Evolutionary conservation across 2,113 vertebrate species (phyloP).

Genomic region (Hymenochirus boettgeri): DNA sequence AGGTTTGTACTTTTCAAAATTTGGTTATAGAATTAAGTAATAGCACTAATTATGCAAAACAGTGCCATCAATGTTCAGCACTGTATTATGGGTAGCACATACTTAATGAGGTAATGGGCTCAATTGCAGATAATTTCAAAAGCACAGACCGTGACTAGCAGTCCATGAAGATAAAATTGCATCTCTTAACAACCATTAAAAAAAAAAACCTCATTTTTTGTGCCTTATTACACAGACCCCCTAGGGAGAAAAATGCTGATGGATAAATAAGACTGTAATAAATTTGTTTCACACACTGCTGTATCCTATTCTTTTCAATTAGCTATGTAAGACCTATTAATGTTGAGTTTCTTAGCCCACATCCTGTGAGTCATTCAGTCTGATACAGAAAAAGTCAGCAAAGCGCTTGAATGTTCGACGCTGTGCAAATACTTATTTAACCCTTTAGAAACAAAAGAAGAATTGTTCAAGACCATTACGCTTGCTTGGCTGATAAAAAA

Average conservation of each 20-base stretch:
- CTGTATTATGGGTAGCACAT: slow-evolving; percentile 17
- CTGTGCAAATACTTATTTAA: slow-evolving; percentile 9
- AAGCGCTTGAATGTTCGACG: slow-evolving; percentile 13
- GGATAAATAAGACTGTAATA: slow-evolving; percentile 39
- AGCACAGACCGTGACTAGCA: slow-evolving; percentile 34
- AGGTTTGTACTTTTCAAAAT: not conserved
- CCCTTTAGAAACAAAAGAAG: not conserved
- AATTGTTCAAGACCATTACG: not conserved
- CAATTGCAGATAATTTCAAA: slow-evolving; percentile 35
- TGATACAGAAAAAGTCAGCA: not conserved
- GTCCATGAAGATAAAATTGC: slow-evolving; percentile 29
- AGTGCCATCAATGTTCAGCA: not conserved
- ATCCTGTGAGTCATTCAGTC: slow-evolving; percentile 26
- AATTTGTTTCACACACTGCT: slow-evolving; percentile 24
- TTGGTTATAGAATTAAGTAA: slow-evolving; percentile 27
- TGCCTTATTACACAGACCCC: slow-evolving; percentile 38
- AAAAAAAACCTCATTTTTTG: slow-evolving; percentile 32
- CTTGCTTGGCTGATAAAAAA: not conserved
- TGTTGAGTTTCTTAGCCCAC: slow-evolving; percentile 28
- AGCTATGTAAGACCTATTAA: slow-evolving; percentile 28
- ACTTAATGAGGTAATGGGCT: slow-evolving; percentile 37
- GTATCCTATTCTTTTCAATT: slow-evolving; percentile 38
- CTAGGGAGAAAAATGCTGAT: slow-evolving; percentile 37
- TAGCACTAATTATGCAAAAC: slow-evolving; percentile 26
- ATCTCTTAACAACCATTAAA: slow-evolving; percentile 37